phyloP scores from a whole-genome alignment of 2,888 invertebrate species.

The Onchidella celtica region DNA sequence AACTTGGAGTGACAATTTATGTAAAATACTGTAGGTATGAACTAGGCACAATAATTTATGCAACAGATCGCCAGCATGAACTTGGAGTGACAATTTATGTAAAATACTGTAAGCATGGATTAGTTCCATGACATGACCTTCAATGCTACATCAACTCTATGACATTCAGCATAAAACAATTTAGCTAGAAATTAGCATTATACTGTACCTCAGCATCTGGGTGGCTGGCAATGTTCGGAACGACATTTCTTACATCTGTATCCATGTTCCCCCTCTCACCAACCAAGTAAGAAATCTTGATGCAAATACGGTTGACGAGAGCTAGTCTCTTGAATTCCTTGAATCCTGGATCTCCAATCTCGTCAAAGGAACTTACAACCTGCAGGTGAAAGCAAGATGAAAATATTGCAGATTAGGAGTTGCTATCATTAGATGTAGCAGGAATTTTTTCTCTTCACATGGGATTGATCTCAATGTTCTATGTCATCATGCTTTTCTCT shows the following conservation, averaged over 20 bases:
- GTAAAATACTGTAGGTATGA: no score
- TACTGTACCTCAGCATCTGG: constrained; percentile 17
- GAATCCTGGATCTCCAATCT: constrained; percentile 67
- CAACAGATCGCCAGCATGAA: no score
- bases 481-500: no score
- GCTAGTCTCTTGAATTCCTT: constrained; percentile 73
- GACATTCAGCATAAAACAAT: no score
- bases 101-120: no score
- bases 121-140: no score
- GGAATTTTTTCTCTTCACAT: neutral
- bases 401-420: neutral
- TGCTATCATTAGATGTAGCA: neutral
- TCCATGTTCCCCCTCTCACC: constrained; percentile 59
- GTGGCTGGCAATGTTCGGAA: constrained; percentile 54
- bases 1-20: no score
- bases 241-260: constrained; percentile 58
- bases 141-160: no score
- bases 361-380: constrained; percentile 72
- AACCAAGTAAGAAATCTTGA: constrained; percentile 67
- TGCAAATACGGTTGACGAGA: constrained; percentile 70
- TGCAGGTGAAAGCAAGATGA: constrained; percentile 64
- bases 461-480: neutral
- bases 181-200: no score
- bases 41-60: no score
- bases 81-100: no score